Evolutionary conservation across 92 coral and sea anemone species (phyloP), one percentile per base, ranked within the genome.

Genomic region (Palythoa heliodiscus): DNA sequence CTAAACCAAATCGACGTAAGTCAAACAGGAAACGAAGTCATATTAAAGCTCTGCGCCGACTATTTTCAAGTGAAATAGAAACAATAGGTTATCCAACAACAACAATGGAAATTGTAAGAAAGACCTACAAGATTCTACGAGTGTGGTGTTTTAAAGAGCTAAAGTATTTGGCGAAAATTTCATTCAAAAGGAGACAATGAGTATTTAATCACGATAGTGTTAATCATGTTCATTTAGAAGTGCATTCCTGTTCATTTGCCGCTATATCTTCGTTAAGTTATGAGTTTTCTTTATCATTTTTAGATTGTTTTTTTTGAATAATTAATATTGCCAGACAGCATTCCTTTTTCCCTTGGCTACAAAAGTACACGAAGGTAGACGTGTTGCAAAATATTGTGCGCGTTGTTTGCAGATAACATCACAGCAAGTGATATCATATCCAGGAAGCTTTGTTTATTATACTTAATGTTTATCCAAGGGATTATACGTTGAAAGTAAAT

Each of bases 381-480:
- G 23, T 63, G 25, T 40, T 71, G 52, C 1, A 39, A 37, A 71
- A 14, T 75, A 11, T 37, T 19, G 38, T 5, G 23, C 16, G 70
- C 12, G 55, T 77, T 3, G 55, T 23, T 77, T 29, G 7, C 24
- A 10, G 64, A 10, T 48, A 20, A 69, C 48, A 69, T 69, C 73
- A 69, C 73, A 69, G 11, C 8, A 29, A 48, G 24, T 16, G 58
- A 78, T 75, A 43, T 19, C 25, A 13, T 6, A 23, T 29, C 7
- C 24, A 70, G 22, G 50, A 78, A 78, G 20, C 68, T 39, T 78
- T 66, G 66, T 78, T 19, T 60, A 63, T 63, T 22, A 63, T 40
- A 61, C 57, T 39, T 80, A n/a, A 64, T 79, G 84, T 64, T 79
- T 79, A 79, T 47, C 72, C 63, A 15, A 7, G 73, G 60, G 63